Base-by-base conservation (phyloP, 1,140 invertebrate species). In the Ceratoteleas bidentatus region DNA sequence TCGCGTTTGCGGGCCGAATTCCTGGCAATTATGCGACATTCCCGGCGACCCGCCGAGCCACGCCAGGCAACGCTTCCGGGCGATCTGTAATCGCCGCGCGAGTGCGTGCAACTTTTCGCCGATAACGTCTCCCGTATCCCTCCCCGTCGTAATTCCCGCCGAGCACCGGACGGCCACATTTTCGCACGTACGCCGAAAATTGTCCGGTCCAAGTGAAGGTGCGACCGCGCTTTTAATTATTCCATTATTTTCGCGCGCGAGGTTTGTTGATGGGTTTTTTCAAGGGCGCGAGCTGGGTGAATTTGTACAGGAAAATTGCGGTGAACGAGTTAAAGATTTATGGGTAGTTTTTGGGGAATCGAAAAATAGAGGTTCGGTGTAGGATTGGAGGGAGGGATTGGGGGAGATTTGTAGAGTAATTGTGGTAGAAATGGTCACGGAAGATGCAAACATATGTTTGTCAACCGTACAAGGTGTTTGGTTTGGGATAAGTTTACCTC, bases 11-110 rank as follows among this genome's bases (percentile, higher is more conserved):
- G 73, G 80, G 72, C 81, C 70, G 61, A 80, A 84, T 84, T 80
- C 81, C 69, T 65, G 62, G 73, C 81, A 84, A 84, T 80, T 84
- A 84, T 79, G 81, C 81, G 76, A 84, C 81, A 84, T 84, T 84
- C 81, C 58, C 73, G 73, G 50, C 61, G 62, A 83, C 75, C 72
- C 60, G 24, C 72, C 60, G 24, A 66, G 7, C 72, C 14, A 72
- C 52, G 50, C 68, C 61, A 64, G 76, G 77, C 58, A 83, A 79
- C 75, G 75, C 72, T 83, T 57, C 65, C 61, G 53, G 72, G 61
- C 68, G 64, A 79, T 79, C 61, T 60, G 60, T 79, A 79, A 76
- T 83, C 81, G 76, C 47, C 54, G 34, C 54, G 66, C 47, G 65
- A 83, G 75, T 83, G 81, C 81, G 81, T 83, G 75, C 69, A 75